phyloP scores from a whole-genome alignment of 2,113 vertebrate species.

The Crotophaga sulcirostris region DNA sequence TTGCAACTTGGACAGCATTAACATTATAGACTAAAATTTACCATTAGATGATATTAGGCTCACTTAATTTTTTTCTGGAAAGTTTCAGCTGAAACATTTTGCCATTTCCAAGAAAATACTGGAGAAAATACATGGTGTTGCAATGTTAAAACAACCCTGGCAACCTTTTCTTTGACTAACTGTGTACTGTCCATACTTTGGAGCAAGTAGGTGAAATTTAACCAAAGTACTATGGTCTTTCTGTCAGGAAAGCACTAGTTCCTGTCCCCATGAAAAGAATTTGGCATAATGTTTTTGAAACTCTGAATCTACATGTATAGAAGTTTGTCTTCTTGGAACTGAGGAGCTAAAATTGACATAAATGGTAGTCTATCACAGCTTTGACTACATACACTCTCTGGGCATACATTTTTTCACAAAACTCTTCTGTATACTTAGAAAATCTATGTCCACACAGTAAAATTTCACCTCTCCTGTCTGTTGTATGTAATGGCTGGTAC shows the following conservation, averaged over 20 bases:
- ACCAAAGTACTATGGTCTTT: not conserved
- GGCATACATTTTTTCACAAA: not conserved
- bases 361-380: not conserved
- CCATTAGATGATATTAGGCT: not conserved
- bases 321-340: not conserved
- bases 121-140: constrained; percentile 27
- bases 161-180: not conserved
- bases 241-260: not conserved
- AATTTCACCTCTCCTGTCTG: not conserved
- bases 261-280: not conserved
- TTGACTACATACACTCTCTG: not conserved
- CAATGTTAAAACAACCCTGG: constrained; percentile 17
- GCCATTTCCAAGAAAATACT: constrained; percentile 20
- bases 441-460: not conserved
- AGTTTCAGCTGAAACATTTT: not conserved
- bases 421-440: not conserved
- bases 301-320: not conserved
- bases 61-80: not conserved
- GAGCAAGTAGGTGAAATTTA: not conserved
- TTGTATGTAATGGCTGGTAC: not conserved
- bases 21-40: not conserved
- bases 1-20: not conserved
- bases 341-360: not conserved
- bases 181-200: not conserved
- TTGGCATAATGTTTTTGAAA: not conserved